Percentiles rank a stretch among this genome's conserved stretches.
These are phyloP conservation scores for Ligdia adustata DNA, from an alignment of 2,888 invertebrate species.

Conservation along the genomic window DNA sequence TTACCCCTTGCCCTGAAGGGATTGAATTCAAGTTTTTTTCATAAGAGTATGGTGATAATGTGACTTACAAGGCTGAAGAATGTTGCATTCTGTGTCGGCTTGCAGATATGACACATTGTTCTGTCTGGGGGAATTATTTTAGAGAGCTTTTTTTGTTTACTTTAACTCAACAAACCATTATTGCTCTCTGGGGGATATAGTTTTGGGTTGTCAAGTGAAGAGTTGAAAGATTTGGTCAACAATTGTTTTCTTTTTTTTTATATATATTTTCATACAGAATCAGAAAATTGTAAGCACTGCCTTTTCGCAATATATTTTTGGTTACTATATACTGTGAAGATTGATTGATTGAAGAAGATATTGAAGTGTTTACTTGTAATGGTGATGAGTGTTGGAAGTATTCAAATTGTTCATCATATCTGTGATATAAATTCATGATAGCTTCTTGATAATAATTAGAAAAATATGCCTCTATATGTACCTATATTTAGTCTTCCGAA, in stretches of 20 bases:
- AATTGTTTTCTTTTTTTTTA: slow-evolving; percentile 13
- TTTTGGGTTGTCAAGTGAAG: slow-evolving; percentile 79
- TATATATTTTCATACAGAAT: slow-evolving; percentile 18
- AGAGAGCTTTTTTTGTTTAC: slow-evolving; percentile 59
- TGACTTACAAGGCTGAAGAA: slow-evolving; percentile 70
- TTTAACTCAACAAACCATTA: slow-evolving; percentile 45
- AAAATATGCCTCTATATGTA: slow-evolving; percentile 31
- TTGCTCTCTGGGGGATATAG: slow-evolving; percentile 67
- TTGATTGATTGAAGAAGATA: slow-evolving; percentile 9
- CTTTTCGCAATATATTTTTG: slow-evolving; percentile 29
- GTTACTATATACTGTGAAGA: slow-evolving; percentile 21
- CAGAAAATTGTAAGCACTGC: slow-evolving; percentile 25
- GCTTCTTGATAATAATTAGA: slow-evolving; percentile 41
- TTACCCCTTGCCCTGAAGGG: slow-evolving; percentile 42
- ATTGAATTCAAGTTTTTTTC: slow-evolving; percentile 33
- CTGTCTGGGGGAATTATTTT: slow-evolving; percentile 58
- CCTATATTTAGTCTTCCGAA: slow-evolving; percentile 40
- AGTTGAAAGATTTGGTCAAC: slow-evolving; percentile 63
- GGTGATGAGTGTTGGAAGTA: slow-evolving; percentile 26
- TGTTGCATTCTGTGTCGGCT: slow-evolving; percentile 68
- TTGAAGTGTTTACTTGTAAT: slow-evolving; percentile 11
- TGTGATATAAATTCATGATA: slow-evolving; percentile 58
- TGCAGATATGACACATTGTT: slow-evolving; percentile 66
- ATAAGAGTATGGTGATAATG: slow-evolving; percentile 45
- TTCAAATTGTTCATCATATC: slow-evolving; percentile 46